Evolutionary conservation across 2,113 vertebrate genomes (phyloP).

Genomic region (Vulpes vulpes): DNA sequence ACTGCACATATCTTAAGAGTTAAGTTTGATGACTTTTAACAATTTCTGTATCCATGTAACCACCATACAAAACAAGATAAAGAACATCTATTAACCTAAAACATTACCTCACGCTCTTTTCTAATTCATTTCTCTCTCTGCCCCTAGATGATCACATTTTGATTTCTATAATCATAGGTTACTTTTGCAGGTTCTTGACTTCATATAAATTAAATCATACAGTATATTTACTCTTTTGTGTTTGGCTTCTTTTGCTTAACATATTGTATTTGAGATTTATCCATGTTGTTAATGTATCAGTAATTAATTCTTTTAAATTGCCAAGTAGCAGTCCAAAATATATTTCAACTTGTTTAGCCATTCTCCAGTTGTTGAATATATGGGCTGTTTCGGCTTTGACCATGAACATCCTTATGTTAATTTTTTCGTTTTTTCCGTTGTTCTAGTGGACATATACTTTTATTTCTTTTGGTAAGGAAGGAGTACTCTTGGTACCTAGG

Average conservation of each 20-base stretch:
- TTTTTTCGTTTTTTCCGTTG: not conserved
- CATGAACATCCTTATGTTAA: not conserved
- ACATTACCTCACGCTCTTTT: slow-evolving; percentile 5
- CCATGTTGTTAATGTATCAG: not conserved
- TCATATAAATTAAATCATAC: not conserved
- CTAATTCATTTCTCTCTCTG: not conserved
- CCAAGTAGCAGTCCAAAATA: slow-evolving; percentile 19
- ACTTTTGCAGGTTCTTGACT: slow-evolving; percentile 47
- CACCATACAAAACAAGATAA: not conserved
- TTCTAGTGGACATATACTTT: not conserved
- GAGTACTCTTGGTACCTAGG: not conserved
- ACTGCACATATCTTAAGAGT: not conserved
- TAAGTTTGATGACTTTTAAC: not conserved
- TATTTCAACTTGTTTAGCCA: not conserved
- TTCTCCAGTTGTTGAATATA: slow-evolving; percentile 22
- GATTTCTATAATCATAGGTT: slow-evolving; percentile 36
- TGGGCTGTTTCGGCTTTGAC: not conserved
- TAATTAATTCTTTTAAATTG: slow-evolving; percentile 40
- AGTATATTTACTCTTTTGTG: not conserved
- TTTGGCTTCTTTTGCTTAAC: slow-evolving; percentile 42
- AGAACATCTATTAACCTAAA: not conserved
- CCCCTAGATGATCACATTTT: not conserved
- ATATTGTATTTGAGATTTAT: not conserved
- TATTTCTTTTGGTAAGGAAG: not conserved
- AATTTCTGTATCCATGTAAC: slow-evolving; percentile 2